These are phyloP conservation scores for pig (Sus scrofa) DNA, from an alignment of 2,113 vertebrate genomes.

Conservation along the genomic window DNA sequence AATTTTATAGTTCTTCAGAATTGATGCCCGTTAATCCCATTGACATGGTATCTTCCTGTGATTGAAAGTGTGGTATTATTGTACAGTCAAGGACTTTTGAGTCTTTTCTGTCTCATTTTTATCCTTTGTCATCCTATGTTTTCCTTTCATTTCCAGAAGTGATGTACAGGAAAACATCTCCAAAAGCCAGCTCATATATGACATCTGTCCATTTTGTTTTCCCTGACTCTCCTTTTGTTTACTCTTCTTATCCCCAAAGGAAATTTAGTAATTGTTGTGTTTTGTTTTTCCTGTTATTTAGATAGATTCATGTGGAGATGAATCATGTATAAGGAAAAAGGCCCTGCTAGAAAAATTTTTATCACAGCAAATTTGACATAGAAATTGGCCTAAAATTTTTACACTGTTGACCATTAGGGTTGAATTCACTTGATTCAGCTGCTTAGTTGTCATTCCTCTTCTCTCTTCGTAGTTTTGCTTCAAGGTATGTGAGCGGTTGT, in stretches of 20 bases:
- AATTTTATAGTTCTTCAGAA: conserved; percentile 44
- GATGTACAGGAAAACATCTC: not conserved
- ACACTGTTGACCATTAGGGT: not conserved
- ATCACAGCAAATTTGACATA: not conserved
- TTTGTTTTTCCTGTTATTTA: not conserved
- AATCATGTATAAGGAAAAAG: not conserved
- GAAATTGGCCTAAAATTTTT: conserved; percentile 10
- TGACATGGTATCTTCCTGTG: not conserved
- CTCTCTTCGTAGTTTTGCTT: conserved; percentile 2
- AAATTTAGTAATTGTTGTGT: conserved; percentile 35
- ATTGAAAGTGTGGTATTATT: not conserved
- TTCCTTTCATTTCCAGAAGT: conserved; percentile 22
- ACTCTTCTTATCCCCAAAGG: not conserved
- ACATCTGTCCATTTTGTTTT: conserved; percentile 44
- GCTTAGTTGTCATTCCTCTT: not conserved
- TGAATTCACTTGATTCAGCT: not conserved
- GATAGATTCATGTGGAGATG: not conserved
- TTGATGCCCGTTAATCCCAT: not conserved
- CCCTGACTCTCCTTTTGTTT: not conserved
- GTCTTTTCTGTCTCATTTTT: not conserved
- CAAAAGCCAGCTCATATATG: not conserved
- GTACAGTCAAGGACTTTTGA: not conserved
- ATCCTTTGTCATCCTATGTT: not conserved
- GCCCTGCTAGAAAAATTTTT: not conserved
- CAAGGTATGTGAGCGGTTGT: not conserved